Base-by-base conservation (phyloP, 2,113 vertebrate species). In the Vicugna pacos region DNA sequence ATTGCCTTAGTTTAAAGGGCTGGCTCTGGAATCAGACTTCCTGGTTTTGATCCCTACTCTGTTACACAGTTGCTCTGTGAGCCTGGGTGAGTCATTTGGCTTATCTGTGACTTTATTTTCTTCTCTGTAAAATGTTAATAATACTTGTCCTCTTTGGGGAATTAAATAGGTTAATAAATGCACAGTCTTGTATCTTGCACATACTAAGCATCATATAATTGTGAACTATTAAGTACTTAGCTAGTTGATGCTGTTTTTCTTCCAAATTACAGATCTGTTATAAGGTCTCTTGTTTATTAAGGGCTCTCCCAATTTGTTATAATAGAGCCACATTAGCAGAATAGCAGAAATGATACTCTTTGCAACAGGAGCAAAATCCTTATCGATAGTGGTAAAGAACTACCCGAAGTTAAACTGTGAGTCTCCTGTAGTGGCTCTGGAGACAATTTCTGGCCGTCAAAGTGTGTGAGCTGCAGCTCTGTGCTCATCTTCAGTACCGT, bases 81-180 rank as follows among this genome's bases (percentile, higher is more conserved):
- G 17, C 22, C 15, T 42, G 19, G 35, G 19, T 8, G 38, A 42
- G 2, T 72, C 54, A 60, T 62, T 65, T 95, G 50, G 85, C 19
- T 93, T 76, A 26, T 28, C 4, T 64, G 4, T 73, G 48, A 12
- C 46, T 93, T 91, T 82, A 17, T 82, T 79, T 94, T 62, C 8
- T 58, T 85, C 42, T 96, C 3, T 81, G 10, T 73, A 67, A 86
- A 79, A 46, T 90, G 64, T 70, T 87, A 70, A 42, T 8, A 9
- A 13, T 73, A 35, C 8, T 91, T 73, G 22, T 17, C 80, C 14
- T 60, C 7, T 60, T 70, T 2, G 26, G 7, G 4, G 4, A 13
- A 17, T 69, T 89, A 32, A 46, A 35, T 72, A 60, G 83, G 35
- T 48, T 64, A 80, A 70, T 69, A 24, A 13, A 92, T 52, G 24